These are phyloP conservation scores for Xestoiulus laeticollis DNA, from an alignment of 2,888 invertebrate species.

Conservation along the genomic window DNA sequence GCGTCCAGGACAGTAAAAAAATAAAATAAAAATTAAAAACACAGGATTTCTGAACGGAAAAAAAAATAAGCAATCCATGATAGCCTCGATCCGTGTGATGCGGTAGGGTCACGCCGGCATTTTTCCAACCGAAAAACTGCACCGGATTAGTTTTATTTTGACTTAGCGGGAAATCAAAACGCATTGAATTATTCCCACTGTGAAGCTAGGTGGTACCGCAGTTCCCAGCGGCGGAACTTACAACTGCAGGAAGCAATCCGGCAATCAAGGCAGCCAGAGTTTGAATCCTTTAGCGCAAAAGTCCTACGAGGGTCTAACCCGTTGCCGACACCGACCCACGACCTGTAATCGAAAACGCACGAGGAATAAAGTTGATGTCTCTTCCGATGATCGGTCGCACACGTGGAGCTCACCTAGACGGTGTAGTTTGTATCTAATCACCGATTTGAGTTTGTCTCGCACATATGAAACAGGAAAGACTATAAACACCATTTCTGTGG, in stretches of 20 bases:
- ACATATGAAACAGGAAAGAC: constrained; percentile 17
- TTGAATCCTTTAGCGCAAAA: background rate
- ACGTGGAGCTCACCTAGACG: background rate
- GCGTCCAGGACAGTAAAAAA: constrained; percentile 31
- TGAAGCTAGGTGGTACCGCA: background rate
- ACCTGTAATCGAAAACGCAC: background rate
- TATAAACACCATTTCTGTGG: constrained; percentile 23
- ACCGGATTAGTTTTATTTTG: background rate
- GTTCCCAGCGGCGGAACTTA: background rate
- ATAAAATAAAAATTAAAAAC: background rate
- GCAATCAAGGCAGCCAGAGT: background rate
- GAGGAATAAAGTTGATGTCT: background rate
- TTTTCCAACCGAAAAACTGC: background rate
- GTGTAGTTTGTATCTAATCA: background rate
- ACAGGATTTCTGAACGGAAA: background rate
- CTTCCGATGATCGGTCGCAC: background rate
- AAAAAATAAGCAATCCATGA: background rate
- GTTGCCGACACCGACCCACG: background rate
- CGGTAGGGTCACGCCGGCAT: background rate
- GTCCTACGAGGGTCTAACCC: background rate
- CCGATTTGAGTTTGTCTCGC: background rate
- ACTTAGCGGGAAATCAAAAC: background rate
- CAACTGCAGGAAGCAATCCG: background rate
- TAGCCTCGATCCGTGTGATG: background rate
- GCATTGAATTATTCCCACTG: background rate